Conservation (phyloP, 2,888 invertebrate genomes). For the Anorthoa munda region DNA sequence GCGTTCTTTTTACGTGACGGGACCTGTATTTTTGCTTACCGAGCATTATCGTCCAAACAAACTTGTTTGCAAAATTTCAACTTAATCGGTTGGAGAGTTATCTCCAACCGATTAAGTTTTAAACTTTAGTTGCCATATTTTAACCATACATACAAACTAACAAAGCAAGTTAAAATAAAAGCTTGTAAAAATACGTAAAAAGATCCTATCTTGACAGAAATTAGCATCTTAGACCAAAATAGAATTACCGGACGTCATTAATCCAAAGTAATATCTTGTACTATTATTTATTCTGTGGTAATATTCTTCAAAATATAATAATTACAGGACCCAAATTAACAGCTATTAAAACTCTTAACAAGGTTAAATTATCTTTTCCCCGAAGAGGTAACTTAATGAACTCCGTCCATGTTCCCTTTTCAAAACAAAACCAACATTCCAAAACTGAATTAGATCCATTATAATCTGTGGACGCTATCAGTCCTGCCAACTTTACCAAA, state of each 20-base stretch:
- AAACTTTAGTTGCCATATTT: too few relatives aligned
- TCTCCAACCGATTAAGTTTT: too few relatives aligned
- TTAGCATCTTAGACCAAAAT: conserved; percentile 1
- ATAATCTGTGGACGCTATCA: conserved; percentile 49
- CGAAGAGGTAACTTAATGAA: conserved; percentile 17
- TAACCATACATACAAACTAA: too few relatives aligned
- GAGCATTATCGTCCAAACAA: too few relatives aligned
- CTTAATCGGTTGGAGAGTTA: too few relatives aligned
- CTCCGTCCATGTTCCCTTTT: conserved; percentile 4
- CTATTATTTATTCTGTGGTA: too few relatives aligned
- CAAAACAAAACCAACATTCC: conserved; percentile 31
- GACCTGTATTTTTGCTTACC: too few relatives aligned
- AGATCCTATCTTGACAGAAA: background rate
- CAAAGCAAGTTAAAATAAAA: too few relatives aligned
- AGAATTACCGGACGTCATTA: conserved; percentile 7
- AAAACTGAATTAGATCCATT: conserved; percentile 45
- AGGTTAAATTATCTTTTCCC: conserved; percentile 31
- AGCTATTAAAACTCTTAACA: conserved; percentile 41
- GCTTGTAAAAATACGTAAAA: background rate
- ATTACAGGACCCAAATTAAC: conserved; percentile 30
- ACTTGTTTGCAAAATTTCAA: too few relatives aligned
- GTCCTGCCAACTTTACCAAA: conserved; percentile 40
- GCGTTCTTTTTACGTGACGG: too few relatives aligned
- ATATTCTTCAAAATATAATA: conserved; percentile 20
- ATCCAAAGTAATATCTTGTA: conserved; percentile 24